These are phyloP conservation scores for Smutsia temminckii DNA, from an alignment of 2,797 vertebrate genomes.

Conservation along the genomic window DNA sequence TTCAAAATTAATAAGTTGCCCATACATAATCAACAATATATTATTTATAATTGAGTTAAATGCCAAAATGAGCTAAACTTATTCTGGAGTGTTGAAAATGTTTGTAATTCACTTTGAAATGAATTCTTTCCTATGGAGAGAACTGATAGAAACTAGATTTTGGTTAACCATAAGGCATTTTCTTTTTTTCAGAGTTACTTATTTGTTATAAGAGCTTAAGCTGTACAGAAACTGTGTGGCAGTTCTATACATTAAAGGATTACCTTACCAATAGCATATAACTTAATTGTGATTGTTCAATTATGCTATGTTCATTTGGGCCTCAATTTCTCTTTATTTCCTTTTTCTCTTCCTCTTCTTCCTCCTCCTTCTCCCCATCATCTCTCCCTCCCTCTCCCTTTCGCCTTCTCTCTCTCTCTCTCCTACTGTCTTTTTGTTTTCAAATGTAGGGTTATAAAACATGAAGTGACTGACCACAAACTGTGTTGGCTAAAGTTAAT, in stretches of 20 bases:
- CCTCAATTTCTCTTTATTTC: background rate
- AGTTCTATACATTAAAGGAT: background rate
- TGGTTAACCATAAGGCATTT: background rate
- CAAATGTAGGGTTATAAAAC: background rate
- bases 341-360: background rate
- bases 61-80: conserved; percentile 67
- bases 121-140: conserved; percentile 15
- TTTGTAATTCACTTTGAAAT: conserved; percentile 64
- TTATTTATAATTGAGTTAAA: conserved; percentile 73
- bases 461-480: background rate
- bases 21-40: conserved; percentile 65
- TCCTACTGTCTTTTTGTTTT: background rate
- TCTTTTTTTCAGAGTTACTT: conserved; percentile 13
- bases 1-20: conserved; percentile 64
- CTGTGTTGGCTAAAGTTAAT: background rate
- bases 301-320: background rate
- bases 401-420: background rate
- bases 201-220: conserved; percentile 5
- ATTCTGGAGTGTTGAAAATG: conserved; percentile 59
- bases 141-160: conserved; percentile 44
- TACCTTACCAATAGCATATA: background rate
- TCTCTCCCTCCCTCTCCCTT: too few relatives aligned
- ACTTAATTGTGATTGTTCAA: background rate
- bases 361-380: background rate
- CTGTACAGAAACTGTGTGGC: background rate